Evolutionary conservation across 2,113 vertebrate genomes (phyloP).

Genomic region (Cygnus atratus): DNA sequence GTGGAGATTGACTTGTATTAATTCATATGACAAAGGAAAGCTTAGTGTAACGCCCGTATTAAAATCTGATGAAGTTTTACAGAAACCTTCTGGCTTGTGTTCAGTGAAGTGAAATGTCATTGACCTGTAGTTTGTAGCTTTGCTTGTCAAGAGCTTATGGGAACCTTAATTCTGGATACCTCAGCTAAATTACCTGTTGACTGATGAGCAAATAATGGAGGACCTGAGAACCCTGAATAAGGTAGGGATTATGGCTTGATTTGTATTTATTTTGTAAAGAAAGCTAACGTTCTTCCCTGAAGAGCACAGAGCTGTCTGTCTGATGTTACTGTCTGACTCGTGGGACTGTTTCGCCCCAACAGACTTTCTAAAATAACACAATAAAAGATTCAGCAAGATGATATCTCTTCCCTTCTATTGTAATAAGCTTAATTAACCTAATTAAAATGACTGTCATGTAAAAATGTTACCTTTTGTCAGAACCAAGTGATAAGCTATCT

Average conservation of each 20-base stretch:
- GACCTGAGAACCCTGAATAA: slow-evolving; percentile 96
- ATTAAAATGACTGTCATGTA: slow-evolving; percentile 10
- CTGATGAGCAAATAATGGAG: slow-evolving; percentile 98
- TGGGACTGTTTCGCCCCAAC: neutral
- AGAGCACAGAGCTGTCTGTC: neutral
- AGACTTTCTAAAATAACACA: neutral
- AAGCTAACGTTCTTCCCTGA: neutral
- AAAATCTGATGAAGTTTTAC: neutral
- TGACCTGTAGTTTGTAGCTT: slow-evolving; percentile 23
- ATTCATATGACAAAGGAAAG: neutral
- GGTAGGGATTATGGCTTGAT: slow-evolving; percentile 66
- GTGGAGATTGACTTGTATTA: neutral
- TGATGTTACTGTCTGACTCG: neutral
- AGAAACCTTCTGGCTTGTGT: neutral
- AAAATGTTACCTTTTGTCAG: slow-evolving; percentile 23
- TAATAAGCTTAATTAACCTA: slow-evolving; percentile 26
- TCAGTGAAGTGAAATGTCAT: neutral
- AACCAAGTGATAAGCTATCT: neutral
- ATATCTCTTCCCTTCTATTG: neutral
- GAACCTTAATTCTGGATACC: slow-evolving; percentile 88
- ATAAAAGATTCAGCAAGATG: neutral
- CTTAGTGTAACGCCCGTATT: neutral
- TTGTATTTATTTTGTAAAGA: neutral
- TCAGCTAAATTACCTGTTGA: slow-evolving; percentile 96
- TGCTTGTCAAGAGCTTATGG: neutral